These are phyloP conservation scores for Catharus bicknelli DNA, from an alignment of 2,113 vertebrate genomes.

Conservation along the genomic window DNA sequence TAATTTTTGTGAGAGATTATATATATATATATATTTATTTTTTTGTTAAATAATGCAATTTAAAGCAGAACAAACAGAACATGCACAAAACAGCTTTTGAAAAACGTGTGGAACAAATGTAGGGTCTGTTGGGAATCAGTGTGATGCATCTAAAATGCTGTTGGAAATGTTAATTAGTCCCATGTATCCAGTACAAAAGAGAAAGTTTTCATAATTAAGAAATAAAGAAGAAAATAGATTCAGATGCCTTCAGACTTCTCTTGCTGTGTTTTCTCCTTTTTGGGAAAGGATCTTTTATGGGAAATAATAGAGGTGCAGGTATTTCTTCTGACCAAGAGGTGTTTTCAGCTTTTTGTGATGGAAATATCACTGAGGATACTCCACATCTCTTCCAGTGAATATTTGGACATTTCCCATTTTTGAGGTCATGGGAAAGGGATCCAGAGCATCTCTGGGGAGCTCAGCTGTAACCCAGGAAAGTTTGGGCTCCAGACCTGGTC, in stretches of 20 bases:
- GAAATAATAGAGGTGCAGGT: background rate
- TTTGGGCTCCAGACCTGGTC: background rate
- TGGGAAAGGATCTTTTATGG: background rate
- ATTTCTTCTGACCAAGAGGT: background rate
- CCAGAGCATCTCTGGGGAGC: rapidly evolving
- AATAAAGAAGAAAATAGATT: background rate
- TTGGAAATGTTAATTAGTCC: background rate
- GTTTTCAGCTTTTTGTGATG: background rate
- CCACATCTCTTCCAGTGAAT: background rate
- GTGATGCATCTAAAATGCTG: background rate
- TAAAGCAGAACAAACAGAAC: background rate
- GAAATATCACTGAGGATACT: background rate
- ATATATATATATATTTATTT: background rate
- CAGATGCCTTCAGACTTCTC: background rate
- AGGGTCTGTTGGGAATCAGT: background rate
- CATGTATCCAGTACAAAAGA: background rate
- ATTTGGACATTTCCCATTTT: background rate
- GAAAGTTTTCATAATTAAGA: background rate
- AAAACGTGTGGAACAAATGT: background rate
- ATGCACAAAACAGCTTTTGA: background rate
- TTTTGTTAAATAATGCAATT: background rate
- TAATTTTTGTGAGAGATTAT: background rate
- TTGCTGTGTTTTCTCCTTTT: background rate
- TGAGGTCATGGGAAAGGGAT: rapidly evolving
- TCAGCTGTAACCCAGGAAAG: background rate